Percentiles rank a stretch among this genome's conserved stretches.
These are phyloP conservation scores for Peromyscus nudipes DNA, from an alignment of 2,797 vertebrate species.

Conservation along the genomic window DNA sequence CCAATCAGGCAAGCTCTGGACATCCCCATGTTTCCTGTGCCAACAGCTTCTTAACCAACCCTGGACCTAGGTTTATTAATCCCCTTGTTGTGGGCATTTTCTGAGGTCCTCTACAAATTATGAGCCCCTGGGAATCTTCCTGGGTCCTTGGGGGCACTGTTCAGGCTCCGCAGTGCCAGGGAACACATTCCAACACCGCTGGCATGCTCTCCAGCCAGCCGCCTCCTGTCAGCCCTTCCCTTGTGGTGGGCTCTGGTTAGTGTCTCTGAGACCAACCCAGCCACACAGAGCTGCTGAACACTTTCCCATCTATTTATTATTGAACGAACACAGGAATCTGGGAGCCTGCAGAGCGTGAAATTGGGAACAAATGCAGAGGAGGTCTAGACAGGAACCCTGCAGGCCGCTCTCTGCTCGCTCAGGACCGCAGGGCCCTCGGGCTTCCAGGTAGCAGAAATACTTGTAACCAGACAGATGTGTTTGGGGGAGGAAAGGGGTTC, in stretches of 20 bases:
- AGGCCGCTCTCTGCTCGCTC: conserved; percentile 52
- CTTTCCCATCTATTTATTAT: conserved; percentile 85
- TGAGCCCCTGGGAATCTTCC: neutral
- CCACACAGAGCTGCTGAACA: conserved; percentile 63
- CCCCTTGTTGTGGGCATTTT: accelerated
- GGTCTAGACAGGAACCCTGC: conserved; percentile 90
- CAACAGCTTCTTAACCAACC: accelerated
- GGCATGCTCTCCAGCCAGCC: neutral
- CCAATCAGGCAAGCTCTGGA: neutral
- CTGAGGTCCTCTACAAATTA: neutral
- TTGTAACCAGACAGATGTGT: conserved; percentile 82
- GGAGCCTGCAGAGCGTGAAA: conserved; percentile 88
- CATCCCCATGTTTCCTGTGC: accelerated
- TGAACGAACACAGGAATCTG: conserved; percentile 80
- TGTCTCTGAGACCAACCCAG: conserved; percentile 72
- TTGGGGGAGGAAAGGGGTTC: conserved; percentile 7
- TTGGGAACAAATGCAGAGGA: conserved; percentile 89
- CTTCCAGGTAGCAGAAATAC: conserved; percentile 83
- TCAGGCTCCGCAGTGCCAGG: neutral
- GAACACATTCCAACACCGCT: neutral
- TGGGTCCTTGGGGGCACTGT: neutral
- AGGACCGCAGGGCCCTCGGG: conserved; percentile 74
- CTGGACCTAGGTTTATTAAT: accelerated
- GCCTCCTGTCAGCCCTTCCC: neutral
- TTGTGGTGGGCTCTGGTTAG: conserved; percentile 67